Evolutionary conservation across 2,888 invertebrate species (phyloP).

Genomic region (Dryomyza anilis): DNA sequence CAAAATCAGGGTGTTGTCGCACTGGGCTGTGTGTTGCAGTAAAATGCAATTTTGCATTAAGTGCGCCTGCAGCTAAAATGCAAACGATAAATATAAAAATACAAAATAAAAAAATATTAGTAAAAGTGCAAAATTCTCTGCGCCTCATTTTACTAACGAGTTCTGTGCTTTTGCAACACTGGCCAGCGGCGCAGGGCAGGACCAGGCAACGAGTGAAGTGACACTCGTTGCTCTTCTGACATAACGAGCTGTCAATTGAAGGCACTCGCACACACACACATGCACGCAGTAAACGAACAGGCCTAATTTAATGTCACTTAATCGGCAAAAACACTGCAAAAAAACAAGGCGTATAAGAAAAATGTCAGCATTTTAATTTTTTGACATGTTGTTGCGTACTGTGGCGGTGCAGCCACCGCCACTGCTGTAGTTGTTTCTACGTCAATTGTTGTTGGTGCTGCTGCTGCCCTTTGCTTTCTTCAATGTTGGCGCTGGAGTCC

Average conservation of each 20-base stretch:
- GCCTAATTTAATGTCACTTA: slow-evolving; percentile 32
- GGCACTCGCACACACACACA: not conserved
- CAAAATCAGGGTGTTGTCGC: no score
- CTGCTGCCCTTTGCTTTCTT: no score
- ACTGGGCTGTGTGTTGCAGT: no score
- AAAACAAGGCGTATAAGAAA: not conserved
- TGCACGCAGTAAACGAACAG: not conserved
- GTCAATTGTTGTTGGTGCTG: not conserved
- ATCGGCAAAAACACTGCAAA: slow-evolving; percentile 21
- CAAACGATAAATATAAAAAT: no score
- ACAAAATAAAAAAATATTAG: no score
- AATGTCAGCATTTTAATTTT: not conserved
- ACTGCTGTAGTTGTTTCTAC: not conserved
- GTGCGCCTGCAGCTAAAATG: no score
- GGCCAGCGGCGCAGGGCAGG: no score
- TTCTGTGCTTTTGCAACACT: no score
- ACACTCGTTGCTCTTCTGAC: not conserved
- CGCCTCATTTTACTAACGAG: no score
- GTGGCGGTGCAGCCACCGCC: not conserved
- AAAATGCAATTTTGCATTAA: no score
- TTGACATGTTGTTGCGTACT: not conserved
- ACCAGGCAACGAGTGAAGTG: no score
- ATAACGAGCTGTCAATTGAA: slow-evolving; percentile 17
- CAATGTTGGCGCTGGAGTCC: slow-evolving; percentile 21
- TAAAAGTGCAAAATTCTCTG: no score